Base-by-base conservation (phyloP, 92 coral and sea anemone species). In the Phenganax subtilis region DNA sequence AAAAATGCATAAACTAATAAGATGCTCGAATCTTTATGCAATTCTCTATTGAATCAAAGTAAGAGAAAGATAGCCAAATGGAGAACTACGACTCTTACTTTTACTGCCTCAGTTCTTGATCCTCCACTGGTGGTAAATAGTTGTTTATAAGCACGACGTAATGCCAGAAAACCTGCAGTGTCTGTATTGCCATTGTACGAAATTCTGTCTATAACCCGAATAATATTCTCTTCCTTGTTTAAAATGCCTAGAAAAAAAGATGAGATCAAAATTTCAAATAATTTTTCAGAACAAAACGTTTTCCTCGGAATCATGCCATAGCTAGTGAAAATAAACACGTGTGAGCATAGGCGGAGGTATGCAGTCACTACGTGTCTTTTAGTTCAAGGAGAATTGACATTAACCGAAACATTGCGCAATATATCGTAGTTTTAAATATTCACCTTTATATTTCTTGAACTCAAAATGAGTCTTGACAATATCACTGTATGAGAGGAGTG, bases 21-120 rank as follows among this genome's bases (percentile, higher is more conserved):
- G 25, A 59, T 7, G 25, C 47, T 1, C 2, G 47, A 37, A 37
- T 37, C 47, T 1, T 37, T 37, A 5, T 37, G 47, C 47, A 2
- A 37, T 1, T 37, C 47, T 37, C 47, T 37, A 37, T 37, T 37
- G 5, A 37, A 1, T 37, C 5, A 37, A 14, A 59, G 4, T 3
- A 14, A 20, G 3, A 14, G 27, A 14, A 59, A 20, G 2, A 1
- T 14, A 14, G 25, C 16, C 25, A 20, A 59, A 59, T 59, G 25
- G 25, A 59, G n/a, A 14, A 69, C 16, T 56, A 2, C 5, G 60
- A 28, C n/a, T 59, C 82, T 52, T 85, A 88, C 90, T 85, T 85
- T 88, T n/a, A 84, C 86, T 47, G 86, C 90, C 1, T 74, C 81
- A 51, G 81, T 79, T 58, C 90, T 62, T 71, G 90, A 75, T 68